Evolutionary conservation across 2,888 invertebrate genomes (phyloP).

Genomic region (Monopis laevigella): DNA sequence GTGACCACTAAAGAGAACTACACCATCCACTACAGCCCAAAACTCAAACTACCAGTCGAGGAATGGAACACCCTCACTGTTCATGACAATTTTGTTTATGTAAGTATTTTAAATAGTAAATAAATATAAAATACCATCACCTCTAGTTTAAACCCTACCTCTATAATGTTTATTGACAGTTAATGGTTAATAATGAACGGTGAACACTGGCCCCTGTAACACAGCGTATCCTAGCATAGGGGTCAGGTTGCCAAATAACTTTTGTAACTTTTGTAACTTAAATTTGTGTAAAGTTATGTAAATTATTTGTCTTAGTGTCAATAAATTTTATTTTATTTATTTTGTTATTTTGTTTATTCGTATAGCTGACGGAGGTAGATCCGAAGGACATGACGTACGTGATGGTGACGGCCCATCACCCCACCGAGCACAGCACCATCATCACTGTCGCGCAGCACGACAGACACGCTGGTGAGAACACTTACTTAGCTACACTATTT

Average conservation of each 20-base stretch:
- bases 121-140: too few relatives aligned
- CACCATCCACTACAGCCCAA: slow-evolving; percentile 54
- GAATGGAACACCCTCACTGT: slow-evolving; percentile 46
- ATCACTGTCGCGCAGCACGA: slow-evolving; percentile 31
- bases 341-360: slow-evolving; percentile 15
- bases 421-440: slow-evolving; percentile 29
- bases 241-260: background rate
- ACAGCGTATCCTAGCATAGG: too few relatives aligned
- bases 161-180: too few relatives aligned
- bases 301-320: too few relatives aligned
- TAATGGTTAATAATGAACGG: too few relatives aligned
- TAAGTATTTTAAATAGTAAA: slow-evolving; percentile 26
- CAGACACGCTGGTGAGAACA: slow-evolving; percentile 24
- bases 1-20: slow-evolving; percentile 28
- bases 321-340: background rate
- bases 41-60: slow-evolving; percentile 39
- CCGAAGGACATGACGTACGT: slow-evolving; percentile 26
- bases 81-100: slow-evolving; percentile 34
- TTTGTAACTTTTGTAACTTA: too few relatives aligned
- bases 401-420: slow-evolving; percentile 33
- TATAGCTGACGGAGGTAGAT: slow-evolving; percentile 26
- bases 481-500: too few relatives aligned
- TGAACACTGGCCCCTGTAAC: slow-evolving; percentile 5
- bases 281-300: too few relatives aligned
- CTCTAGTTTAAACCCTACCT: too few relatives aligned